Base-by-base conservation (phyloP, 2,113 vertebrate genomes). In the Apodemus sylvaticus region DNA sequence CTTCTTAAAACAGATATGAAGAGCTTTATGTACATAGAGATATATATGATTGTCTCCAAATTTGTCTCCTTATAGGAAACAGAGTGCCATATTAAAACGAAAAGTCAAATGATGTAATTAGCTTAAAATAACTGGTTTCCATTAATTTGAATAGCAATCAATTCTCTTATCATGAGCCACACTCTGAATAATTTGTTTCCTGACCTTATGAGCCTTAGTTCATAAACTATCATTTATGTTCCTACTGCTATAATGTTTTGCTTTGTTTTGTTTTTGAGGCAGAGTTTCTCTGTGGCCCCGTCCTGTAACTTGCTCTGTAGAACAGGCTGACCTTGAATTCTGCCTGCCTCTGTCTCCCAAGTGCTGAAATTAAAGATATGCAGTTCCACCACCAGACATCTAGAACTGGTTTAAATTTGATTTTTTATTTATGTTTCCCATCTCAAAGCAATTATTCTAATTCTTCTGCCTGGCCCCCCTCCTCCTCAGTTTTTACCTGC, bases 141-240 rank as follows among this genome's bases (percentile, higher is more conserved):
- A 31, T 60, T 62, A 34, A 78, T 60, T 87, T 73, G 17, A 97
- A 82, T 94, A 51, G 71, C 85, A 74, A 58, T 85, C 34, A 83
- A 77, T 73, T 90, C 66, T 93, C 16, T 70, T 83, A 53, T 55
- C 66, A 22, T 92, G 79, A 83, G 62, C 11, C 26, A 42, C 13
- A n/a, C 34, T 26, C 42, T 79, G 64, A 60, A 62, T 86, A 62
- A 87, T 78, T n/a, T 88, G 39, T 17, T 31, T 83, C 39, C 86
- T 85, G 14, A 68, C 11, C 48, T 39, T 1, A 36, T 88, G 34
- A 62, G 53, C 78, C 12, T 76, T 55, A 60, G 90, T 55, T 88
- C 3, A n/a, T 42, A 55, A 20, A 91, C 39, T 34, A 9, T 70
- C 34, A 45, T 20, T 70, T 17, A 83, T 31, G 76, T 81, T 36